Evolutionary conservation across 2,888 invertebrate species (phyloP).

Genomic region (Tupiocoris notatus): DNA sequence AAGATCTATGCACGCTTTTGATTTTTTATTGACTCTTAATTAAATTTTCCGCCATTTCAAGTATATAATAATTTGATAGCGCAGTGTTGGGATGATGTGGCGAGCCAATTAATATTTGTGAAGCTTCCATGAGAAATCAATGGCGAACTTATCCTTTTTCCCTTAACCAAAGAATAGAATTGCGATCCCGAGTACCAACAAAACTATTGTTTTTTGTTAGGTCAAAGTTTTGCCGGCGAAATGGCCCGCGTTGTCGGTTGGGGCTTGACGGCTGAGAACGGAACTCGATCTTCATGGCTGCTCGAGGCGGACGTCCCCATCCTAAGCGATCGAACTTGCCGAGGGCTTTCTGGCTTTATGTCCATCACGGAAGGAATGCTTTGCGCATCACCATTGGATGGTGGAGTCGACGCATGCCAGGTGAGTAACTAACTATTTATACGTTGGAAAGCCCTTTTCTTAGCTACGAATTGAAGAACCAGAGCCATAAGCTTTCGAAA

Average conservation of each 20-base stretch:
- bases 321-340: constrained; percentile 71
- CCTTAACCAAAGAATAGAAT: no score
- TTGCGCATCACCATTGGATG: constrained; percentile 51
- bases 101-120: no score
- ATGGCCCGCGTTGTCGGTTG: constrained; percentile 76
- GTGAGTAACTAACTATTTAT: constrained; percentile 8
- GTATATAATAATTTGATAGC: no score
- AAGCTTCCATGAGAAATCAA: no score
- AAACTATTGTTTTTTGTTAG: no score
- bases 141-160: no score
- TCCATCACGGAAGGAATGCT: constrained; percentile 73
- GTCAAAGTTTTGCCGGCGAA: constrained; percentile 38
- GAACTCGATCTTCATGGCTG: constrained; percentile 71
- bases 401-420: constrained; percentile 45
- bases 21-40: no score
- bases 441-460: not conserved
- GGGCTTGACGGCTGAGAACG: constrained; percentile 80
- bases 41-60: no score
- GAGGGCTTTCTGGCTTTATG: constrained; percentile 53
- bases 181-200: no score
- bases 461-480: not conserved
- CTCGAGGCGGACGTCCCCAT: constrained; percentile 82
- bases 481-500: no score
- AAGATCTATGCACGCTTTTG: no score
- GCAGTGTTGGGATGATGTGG: no score